phyloP scores from a whole-genome alignment of 2,888 invertebrate species.

The Sylvicola cinctus region DNA sequence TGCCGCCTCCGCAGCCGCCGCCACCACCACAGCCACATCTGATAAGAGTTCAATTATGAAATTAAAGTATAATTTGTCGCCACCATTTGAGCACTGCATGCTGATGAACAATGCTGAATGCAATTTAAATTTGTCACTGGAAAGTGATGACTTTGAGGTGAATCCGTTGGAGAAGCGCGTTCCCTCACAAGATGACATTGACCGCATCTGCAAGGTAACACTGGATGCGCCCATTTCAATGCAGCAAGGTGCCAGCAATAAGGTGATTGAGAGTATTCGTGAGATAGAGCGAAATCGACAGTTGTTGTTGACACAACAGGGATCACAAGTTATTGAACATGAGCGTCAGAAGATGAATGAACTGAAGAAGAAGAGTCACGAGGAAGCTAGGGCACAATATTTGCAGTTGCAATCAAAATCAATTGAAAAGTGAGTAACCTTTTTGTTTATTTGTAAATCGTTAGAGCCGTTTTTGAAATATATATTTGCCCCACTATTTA shows the following conservation, averaged over 20 bases:
- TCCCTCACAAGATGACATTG: slow-evolving; percentile 70
- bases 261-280: slow-evolving; percentile 67
- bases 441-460: too few relatives aligned
- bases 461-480: too few relatives aligned
- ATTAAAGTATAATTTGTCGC: slow-evolving; percentile 11
- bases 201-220: slow-evolving; percentile 75
- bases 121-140: slow-evolving; percentile 22
- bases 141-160: slow-evolving; percentile 23
- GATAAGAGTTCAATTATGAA: slow-evolving; percentile 10
- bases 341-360: slow-evolving; percentile 74
- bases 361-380: slow-evolving; percentile 65
- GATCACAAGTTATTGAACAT: slow-evolving; percentile 79
- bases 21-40: slow-evolving; percentile 6
- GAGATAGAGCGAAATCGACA: slow-evolving; percentile 78
- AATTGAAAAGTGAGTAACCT: too few relatives aligned
- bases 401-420: slow-evolving; percentile 39
- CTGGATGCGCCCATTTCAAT: slow-evolving; percentile 57
- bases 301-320: slow-evolving; percentile 75
- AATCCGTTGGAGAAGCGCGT: slow-evolving; percentile 27
- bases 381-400: slow-evolving; percentile 79
- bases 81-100: slow-evolving; percentile 4
- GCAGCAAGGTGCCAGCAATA: slow-evolving; percentile 45
- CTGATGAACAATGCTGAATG: neutral
- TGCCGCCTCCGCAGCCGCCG: too few relatives aligned
- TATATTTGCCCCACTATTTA: too few relatives aligned